Conservation (phyloP, 2,797 vertebrate genomes). For the Lerista edwardsae region DNA sequence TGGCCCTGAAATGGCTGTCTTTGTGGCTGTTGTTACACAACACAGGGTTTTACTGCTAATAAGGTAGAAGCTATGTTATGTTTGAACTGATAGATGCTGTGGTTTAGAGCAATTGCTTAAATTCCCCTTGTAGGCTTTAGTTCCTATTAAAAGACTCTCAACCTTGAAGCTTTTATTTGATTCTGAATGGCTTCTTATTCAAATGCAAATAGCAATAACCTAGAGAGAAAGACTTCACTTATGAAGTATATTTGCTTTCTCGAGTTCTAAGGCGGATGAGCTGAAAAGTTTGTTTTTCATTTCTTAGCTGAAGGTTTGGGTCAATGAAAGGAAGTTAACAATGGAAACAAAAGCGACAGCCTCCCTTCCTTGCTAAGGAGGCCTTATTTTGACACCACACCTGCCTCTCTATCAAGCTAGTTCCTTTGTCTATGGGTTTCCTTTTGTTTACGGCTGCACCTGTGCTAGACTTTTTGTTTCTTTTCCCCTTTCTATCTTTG, state of each 20-base stretch:
- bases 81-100: slow-evolving; percentile 63
- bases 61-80: slow-evolving; percentile 65
- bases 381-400: neutral
- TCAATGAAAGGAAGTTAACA: slow-evolving; percentile 27
- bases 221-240: slow-evolving; percentile 40
- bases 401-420: neutral
- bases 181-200: slow-evolving; percentile 61
- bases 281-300: neutral
- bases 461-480: neutral
- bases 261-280: neutral
- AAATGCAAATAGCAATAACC: slow-evolving; percentile 51
- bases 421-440: neutral
- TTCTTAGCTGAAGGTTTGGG: slow-evolving; percentile 30
- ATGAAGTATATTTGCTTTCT: slow-evolving; percentile 3
- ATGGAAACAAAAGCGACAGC: slow-evolving; percentile 18
- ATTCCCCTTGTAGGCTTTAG: slow-evolving; percentile 59
- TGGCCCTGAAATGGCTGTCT: slow-evolving; percentile 55
- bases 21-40: slow-evolving; percentile 50
- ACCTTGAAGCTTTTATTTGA: slow-evolving; percentile 59
- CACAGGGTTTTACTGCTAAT: slow-evolving; percentile 68
- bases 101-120: slow-evolving; percentile 64
- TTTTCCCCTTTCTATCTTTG: neutral
- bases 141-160: slow-evolving; percentile 62
- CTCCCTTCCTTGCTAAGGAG: neutral
- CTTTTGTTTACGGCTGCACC: neutral